A percentile compares a stretch with the other conserved stretches of the same genome.
phyloP scores from a whole-genome alignment of 2,113 vertebrate genomes.

The Colius striatus region DNA sequence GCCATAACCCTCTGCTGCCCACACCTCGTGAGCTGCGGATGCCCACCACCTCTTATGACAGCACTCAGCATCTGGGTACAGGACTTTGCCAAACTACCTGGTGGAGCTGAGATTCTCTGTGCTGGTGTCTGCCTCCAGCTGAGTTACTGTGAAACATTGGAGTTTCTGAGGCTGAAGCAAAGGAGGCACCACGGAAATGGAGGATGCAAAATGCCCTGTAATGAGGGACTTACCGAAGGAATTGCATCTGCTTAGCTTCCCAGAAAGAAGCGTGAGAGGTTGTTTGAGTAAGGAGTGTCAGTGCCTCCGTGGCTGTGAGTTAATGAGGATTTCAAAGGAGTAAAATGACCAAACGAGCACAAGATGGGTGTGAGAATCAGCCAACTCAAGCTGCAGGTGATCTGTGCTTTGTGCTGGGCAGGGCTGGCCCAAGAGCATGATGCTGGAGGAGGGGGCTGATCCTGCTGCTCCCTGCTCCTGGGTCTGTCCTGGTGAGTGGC shows the following conservation, averaged over 20 bases:
- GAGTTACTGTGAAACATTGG: background rate
- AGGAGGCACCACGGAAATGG: accelerated
- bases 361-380: accelerated
- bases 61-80: accelerated
- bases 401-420: accelerated
- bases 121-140: background rate
- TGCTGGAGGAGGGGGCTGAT: background rate
- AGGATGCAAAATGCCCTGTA: background rate
- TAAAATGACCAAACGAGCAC: background rate
- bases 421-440: background rate
- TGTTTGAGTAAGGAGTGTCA: accelerated
- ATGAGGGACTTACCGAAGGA: background rate
- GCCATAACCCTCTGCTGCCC: background rate
- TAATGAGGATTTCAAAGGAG: background rate
- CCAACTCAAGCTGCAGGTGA: accelerated
- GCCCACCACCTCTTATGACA: too few relatives aligned
- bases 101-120: background rate
- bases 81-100: background rate
- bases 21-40: too few relatives aligned
- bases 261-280: background rate
- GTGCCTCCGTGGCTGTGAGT: accelerated
- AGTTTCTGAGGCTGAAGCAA: background rate
- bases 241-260: accelerated
- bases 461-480: background rate
- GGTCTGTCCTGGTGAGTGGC: background rate